phyloP scores from a whole-genome alignment of 92 coral and sea anemone species.

The Palythoa grandiflora region DNA sequence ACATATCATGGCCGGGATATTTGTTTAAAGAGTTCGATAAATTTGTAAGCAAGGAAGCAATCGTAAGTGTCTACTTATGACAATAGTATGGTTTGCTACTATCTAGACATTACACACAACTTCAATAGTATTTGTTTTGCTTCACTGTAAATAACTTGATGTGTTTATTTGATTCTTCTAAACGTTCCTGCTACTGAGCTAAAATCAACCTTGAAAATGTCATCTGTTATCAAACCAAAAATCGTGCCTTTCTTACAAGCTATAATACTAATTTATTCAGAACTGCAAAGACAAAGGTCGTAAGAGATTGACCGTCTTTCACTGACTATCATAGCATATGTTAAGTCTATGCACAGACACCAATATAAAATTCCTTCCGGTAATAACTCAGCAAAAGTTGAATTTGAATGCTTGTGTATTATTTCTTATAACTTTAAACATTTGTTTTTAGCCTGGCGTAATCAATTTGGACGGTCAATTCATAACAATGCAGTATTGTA shows the following conservation, averaged over 20 bases:
- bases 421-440: too few relatives aligned
- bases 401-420: too few relatives aligned
- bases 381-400: too few relatives aligned
- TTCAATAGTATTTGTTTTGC: neutral
- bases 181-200: too few relatives aligned
- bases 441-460: too few relatives aligned
- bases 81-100: neutral
- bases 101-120: neutral
- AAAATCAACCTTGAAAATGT: too few relatives aligned
- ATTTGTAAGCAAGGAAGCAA: conserved; percentile 77
- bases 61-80: conserved; percentile 61
- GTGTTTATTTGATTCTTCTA: too few relatives aligned
- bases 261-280: neutral
- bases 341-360: too few relatives aligned
- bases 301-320: neutral
- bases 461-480: too few relatives aligned
- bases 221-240: neutral
- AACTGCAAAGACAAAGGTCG: neutral
- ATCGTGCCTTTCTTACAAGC: neutral
- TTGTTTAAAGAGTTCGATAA: conserved; percentile 78
- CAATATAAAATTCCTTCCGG: too few relatives aligned
- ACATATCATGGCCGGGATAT: conserved; percentile 81
- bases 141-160: too few relatives aligned
- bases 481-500: too few relatives aligned
- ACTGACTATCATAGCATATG: neutral